A percentile compares a stretch with the other conserved stretches of the same genome.
Evolutionary conservation across 2,113 vertebrate species (phyloP).

Genomic region (human (Homo sapiens)): DNA sequence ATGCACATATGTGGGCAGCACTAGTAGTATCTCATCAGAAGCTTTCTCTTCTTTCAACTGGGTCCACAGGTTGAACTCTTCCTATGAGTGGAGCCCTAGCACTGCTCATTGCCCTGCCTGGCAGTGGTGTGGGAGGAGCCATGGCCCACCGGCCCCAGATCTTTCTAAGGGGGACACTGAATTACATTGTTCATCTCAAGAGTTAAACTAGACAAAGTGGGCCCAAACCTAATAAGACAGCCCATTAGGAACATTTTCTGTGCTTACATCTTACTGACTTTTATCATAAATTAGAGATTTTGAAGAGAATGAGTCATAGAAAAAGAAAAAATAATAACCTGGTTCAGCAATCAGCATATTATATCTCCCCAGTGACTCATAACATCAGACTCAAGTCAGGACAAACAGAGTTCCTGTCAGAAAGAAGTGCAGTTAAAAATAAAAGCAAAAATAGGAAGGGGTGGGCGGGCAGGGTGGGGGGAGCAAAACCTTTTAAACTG

Average conservation of each 20-base stretch:
- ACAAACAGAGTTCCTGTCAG: conserved; percentile 73
- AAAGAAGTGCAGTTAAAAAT: conserved; percentile 63
- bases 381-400: conserved; percentile 65
- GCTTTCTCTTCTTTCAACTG: background rate
- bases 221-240: conserved; percentile 17
- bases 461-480: too few species aligned
- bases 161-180: background rate
- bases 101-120: background rate
- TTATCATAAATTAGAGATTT: conserved; percentile 72
- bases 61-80: background rate
- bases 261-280: conserved; percentile 60
- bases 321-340: conserved; percentile 65
- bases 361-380: conserved; percentile 73
- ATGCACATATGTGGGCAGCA: background rate
- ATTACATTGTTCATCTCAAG: background rate
- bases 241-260: conserved; percentile 56
- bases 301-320: conserved; percentile 73
- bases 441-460: conserved; percentile 45
- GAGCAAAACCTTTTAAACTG: background rate
- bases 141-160: background rate
- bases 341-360: conserved; percentile 66
- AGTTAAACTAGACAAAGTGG: background rate
- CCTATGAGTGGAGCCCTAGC: fast-evolving
- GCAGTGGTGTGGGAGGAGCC: fast-evolving
- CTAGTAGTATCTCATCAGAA: background rate